Conservation (phyloP, 2,113 vertebrate species). For the Hymenochirus boettgeri region DNA sequence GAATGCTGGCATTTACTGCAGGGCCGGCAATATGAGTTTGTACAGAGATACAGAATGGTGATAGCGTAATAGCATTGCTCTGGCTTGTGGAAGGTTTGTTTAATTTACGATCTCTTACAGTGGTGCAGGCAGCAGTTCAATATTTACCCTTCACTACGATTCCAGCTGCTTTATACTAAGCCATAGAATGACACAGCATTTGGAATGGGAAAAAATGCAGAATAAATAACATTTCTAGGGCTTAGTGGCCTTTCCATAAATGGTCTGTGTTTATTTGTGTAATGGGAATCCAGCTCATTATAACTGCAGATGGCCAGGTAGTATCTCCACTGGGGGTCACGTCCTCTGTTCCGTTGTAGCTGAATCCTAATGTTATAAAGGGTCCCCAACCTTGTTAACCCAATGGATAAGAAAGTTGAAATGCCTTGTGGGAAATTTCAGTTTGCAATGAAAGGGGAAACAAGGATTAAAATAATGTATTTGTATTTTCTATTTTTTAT, state of each 20-base stretch:
- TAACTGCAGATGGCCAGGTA: not conserved
- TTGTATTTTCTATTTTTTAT: no score
- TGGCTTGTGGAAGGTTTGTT: not conserved
- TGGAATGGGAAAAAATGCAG: not conserved
- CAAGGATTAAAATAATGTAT: no score
- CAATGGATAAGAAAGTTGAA: no score
- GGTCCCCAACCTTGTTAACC: not conserved
- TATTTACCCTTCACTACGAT: not conserved
- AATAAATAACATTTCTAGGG: no score
- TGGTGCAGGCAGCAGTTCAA: no score
- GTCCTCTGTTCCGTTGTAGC: not conserved
- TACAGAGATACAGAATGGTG: not conserved
- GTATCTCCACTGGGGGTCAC: not conserved
- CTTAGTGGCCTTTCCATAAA: not conserved
- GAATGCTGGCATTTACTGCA: not conserved
- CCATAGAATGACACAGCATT: slow-evolving; percentile 17
- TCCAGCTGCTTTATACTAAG: not conserved
- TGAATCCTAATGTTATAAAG: no score
- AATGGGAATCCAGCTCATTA: not conserved
- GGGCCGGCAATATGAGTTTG: not conserved
- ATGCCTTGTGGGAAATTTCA: no score
- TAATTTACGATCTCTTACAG: slow-evolving; percentile 17
- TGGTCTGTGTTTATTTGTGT: slow-evolving; percentile 1
- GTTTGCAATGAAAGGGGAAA: no score
- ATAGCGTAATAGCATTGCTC: not conserved